Evolutionary conservation across 2,888 invertebrate species (phyloP), one percentile per base, ranked within the genome.

Genomic region (Cylindroiulus punctatus): DNA sequence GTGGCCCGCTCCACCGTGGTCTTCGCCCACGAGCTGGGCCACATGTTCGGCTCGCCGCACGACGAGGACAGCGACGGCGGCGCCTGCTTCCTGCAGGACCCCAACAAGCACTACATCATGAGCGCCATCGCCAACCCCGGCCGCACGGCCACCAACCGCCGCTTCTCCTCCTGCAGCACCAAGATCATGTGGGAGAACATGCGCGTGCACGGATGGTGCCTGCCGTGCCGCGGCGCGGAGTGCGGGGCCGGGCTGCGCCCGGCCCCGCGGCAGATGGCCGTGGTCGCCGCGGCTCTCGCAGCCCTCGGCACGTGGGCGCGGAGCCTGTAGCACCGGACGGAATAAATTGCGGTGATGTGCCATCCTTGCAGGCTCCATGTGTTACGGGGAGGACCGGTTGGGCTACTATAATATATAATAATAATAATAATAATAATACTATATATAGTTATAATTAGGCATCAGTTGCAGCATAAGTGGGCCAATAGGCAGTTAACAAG

Each of bases 41-140:
- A 88, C 26, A 85, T 85, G 14, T 88, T 88, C 84, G 88, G 88
- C 12, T 87, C 87, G 26, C 86, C 86, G 14, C 88, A 88, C n/a
- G 88, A 88, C 81, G 85, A 85, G 30, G 57, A 57, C 7, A 36
- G 14, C 14, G 81, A 81, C 12, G 81, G 44, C n/a, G 81, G 85
- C 19, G 19, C 14, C 14, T 85, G 85, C 30, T 85, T 81, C 36
- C 22, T 3, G 12, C 14, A 32, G 10, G 40, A 81, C 14, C 1
- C 0, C 4, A 17, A n/a, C 12, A 85, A 42, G 8, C 85, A 85
- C 22, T 85, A 22, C 57, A 81, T 85, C 26, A 85, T 85, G 85
- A 85, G 85, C 57, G 32, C 76, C 32, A 26, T 36, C 8, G 65
- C 85, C 26, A 85, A 85, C 40, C 85, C 81, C 1, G 85, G 85